Evolutionary conservation across 2,113 vertebrate genomes (phyloP), one percentile per base, ranked within the genome.

Genomic region (Oenanthe melanoleuca): DNA sequence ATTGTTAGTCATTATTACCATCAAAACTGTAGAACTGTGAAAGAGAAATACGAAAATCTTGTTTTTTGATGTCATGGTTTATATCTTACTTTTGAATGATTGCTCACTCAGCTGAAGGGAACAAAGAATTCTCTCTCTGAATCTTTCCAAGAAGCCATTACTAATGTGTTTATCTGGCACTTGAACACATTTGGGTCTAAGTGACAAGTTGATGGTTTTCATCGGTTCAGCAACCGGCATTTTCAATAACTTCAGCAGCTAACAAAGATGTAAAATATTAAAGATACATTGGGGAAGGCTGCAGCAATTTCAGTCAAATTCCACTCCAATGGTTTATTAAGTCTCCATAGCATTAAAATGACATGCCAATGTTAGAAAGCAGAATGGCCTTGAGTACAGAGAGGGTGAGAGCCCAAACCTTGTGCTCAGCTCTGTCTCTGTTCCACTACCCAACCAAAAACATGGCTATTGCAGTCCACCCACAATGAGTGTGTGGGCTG

Each of bases 401-500:
- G 7, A 53, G 26, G 16, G 15, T 4, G 15, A 84, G 16, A 73
- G 24, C 37, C 34, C 26, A 24, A n/a, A 14, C 12, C 38, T 10
- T 13, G 24, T 31, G 56, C 67, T 50, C 33, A 50, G 17, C 14
- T 47, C 44, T 65, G 56, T 28, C 71, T 44, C 55, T 11, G 2
- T 69, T 21, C 44, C 52, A 9, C 12, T 14, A 26, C 14, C 25
- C 38, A 38, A 77, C 55, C 37, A 38, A 38, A 89, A 69, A 26
- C 2, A 6, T 1, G 12, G 23, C 28, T 33, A 23, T 2, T 28
- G 7, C 11, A 18, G 19, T 49, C 21, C 42, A 17, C 61, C 21
- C 33, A 21, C 42, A 24, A 7, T 1, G 37, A 38, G 1, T 3
- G 20, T 0, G 0, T 4, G n/a, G 66, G 50, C 42, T 2, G 6